Conservation (phyloP, 2,797 vertebrate genomes). For the Etheostoma nigrum region DNA sequence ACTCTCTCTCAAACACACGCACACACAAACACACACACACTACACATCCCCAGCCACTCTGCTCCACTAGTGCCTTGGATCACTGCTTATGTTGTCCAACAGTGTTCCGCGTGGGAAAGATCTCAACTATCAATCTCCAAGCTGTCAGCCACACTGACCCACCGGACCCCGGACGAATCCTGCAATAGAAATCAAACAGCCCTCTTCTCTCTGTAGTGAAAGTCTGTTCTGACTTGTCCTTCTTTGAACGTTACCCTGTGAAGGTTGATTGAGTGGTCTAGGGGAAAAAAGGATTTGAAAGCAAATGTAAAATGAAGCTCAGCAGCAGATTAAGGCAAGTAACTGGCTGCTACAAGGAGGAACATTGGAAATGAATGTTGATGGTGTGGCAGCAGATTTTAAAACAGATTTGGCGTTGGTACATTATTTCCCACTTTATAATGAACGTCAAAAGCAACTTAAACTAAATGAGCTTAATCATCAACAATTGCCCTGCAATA, state of each 20-base stretch:
- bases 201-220: slow-evolving; percentile 51
- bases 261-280: slow-evolving; percentile 67
- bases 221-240: slow-evolving; percentile 67
- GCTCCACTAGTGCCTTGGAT: slow-evolving; percentile 70
- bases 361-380: slow-evolving; percentile 37
- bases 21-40: slow-evolving; percentile 27
- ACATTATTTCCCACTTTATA: slow-evolving; percentile 9
- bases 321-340: slow-evolving; percentile 33
- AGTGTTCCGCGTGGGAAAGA: slow-evolving; percentile 72
- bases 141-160: slow-evolving; percentile 77
- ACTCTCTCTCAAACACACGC: not conserved
- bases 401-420: slow-evolving; percentile 3
- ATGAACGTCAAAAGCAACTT: slow-evolving; percentile 3
- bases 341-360: slow-evolving; percentile 46
- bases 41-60: slow-evolving; percentile 45
- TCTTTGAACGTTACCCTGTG: slow-evolving; percentile 68
- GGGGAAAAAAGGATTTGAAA: slow-evolving; percentile 31
- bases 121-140: slow-evolving; percentile 79
- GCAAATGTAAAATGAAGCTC: slow-evolving; percentile 52
- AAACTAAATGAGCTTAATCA: not conserved
- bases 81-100: slow-evolving; percentile 77
- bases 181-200: slow-evolving; percentile 69
- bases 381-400: slow-evolving; percentile 21
- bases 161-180: slow-evolving; percentile 58
- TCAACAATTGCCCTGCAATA: not conserved